Evolutionary conservation across 2,113 vertebrate species (phyloP).

Genomic region (Prionailurus viverrinus): DNA sequence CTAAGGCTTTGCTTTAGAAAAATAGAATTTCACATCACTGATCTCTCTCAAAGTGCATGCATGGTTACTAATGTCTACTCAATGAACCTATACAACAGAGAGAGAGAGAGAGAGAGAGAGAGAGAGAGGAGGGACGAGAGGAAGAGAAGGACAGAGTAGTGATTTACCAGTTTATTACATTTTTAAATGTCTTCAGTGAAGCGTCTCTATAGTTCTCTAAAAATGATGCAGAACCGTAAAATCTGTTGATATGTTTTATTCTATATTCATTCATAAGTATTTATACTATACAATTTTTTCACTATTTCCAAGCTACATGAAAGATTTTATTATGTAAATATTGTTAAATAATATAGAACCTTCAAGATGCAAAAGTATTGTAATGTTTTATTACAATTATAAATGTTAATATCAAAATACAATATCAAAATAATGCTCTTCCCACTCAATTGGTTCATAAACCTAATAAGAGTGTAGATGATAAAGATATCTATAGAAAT

Average conservation of each 20-base stretch:
- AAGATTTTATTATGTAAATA: not conserved
- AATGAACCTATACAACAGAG: not conserved
- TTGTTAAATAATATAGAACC: not conserved
- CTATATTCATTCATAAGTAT: not conserved
- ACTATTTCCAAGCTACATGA: not conserved
- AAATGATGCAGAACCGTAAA: not conserved
- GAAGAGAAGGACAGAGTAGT: not conserved
- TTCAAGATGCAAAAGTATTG: not conserved
- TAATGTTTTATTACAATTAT: not conserved
- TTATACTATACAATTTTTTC: not conserved
- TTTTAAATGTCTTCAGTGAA: not conserved
- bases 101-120: accelerated
- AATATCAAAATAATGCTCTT: not conserved
- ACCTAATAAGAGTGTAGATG: not conserved
- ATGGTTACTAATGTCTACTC: not conserved
- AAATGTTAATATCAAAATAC: not conserved
- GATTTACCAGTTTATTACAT: not conserved
- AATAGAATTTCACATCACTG: not conserved
- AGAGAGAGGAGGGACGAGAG: not conserved
- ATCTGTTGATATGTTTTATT: not conserved
- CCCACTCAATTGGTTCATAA: not conserved
- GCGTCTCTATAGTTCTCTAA: not conserved
- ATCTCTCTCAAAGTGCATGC: not conserved
- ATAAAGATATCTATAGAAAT: not conserved
- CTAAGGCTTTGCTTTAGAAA: constrained; percentile 42